Base-by-base conservation (phyloP, 1,140 invertebrate species). In the Pantala flavescens region DNA sequence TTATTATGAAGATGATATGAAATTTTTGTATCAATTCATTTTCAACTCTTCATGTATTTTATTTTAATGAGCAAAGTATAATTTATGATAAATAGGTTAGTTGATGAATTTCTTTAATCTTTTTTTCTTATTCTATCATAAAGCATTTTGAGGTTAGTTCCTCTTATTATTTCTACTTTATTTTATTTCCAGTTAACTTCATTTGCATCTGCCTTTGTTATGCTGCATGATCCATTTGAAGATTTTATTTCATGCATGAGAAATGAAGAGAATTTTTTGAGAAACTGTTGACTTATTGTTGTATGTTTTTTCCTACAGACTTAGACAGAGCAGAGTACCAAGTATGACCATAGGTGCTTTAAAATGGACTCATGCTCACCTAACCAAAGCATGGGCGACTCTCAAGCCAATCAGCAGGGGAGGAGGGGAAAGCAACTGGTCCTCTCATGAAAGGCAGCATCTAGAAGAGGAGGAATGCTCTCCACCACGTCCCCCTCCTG, bases 271-370 rank as follows among this genome's bases (percentile, higher is more conserved):
- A n/a, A n/a, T n/a, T n/a, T 9, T 36, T 9, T 36, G 28, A 9
- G 28, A 36, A 36, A 36, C 3, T 36, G 2, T 36, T 36, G 21
- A 21, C 43, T 43, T n/a, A 19, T 74, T n/a, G 43, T 9, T 23
- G 49, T 43, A 1, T 42, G 10, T 42, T 49, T 77, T 73, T 77
- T 75, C 72, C 78, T 80, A 73, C 85, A 94, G 93, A 93, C 88
- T 90, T 92, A 91, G 92, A 90, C 89, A 92, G 91, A 89, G 92
- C 92, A 86, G 93, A 94, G 89, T 94, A 94, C 91, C 93, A 92
- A 90, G 92, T 93, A 84, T 94, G 88, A 91, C 86, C 82, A 86
- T 90, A 75, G 78, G 75, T 75, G 76, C 72, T 71, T 75, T 24
- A 55, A 78, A 7, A 36, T 75, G 71, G 78, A 78, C 74, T 76